phyloP scores from a whole-genome alignment of 2,797 vertebrate genomes.

The Lepus townsendii region DNA sequence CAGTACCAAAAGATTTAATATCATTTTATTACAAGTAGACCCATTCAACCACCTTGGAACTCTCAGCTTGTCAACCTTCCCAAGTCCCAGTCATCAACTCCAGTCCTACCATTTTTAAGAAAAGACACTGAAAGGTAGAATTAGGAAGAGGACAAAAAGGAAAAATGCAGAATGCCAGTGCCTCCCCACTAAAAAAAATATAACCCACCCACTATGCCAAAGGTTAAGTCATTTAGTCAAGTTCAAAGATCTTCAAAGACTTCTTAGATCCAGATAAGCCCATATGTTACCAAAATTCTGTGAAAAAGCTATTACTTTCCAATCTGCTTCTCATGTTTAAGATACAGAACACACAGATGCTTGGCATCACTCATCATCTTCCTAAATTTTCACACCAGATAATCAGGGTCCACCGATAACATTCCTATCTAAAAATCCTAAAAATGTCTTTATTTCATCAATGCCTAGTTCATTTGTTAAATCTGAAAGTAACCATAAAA shows the following conservation, averaged over 20 bases:
- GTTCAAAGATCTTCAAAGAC: conserved; percentile 97
- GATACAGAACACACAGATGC: conserved; percentile 92
- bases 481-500: conserved; percentile 90
- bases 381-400: conserved; percentile 92
- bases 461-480: conserved; percentile 88
- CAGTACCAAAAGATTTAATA: conserved; percentile 50
- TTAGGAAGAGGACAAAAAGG: neutral
- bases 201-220: conserved; percentile 92
- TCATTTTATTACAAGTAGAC: conserved; percentile 33
- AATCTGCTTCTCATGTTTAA: conserved; percentile 90
- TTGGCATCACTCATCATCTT: conserved; percentile 92
- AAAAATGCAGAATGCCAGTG: conserved; percentile 78
- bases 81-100: conserved; percentile 65
- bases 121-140: conserved; percentile 64
- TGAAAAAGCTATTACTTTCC: conserved; percentile 91
- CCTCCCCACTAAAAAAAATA: conserved; percentile 70
- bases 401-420: conserved; percentile 87
- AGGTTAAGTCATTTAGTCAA: conserved; percentile 97
- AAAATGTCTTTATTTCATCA: conserved; percentile 91
- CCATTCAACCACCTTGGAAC: conserved; percentile 50
- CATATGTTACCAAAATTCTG: conserved; percentile 93
- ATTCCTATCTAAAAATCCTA: conserved; percentile 82
- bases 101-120: conserved; percentile 70
- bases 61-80: conserved; percentile 23
- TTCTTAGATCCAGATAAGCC: conserved; percentile 96